A percentile compares a stretch with the other conserved stretches of the same genome.
Conservation (phyloP, 2,888 invertebrate genomes). For the Frankliniella intonsa region DNA sequence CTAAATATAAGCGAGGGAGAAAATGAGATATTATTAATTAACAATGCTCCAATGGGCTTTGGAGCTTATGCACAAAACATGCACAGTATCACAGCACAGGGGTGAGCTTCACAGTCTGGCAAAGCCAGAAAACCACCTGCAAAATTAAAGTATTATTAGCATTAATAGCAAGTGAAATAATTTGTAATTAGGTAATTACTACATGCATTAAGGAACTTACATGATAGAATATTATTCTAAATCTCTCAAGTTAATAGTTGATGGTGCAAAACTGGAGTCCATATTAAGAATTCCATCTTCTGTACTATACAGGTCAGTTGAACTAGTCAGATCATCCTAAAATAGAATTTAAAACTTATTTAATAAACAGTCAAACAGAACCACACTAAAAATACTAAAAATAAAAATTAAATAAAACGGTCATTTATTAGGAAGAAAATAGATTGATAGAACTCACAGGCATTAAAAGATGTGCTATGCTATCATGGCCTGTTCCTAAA, state of each 20-base stretch:
- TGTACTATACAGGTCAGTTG: neutral
- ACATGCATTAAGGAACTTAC: neutral
- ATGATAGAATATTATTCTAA: neutral
- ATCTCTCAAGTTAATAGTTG: neutral
- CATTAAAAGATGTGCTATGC: neutral
- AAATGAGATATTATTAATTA: neutral
- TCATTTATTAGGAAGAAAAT: neutral
- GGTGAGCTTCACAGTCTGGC: neutral
- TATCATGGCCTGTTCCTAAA: neutral
- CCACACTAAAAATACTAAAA: neutral
- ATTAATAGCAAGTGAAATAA: neutral
- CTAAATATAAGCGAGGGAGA: neutral
- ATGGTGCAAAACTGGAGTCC: neutral
- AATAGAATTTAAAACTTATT: neutral
- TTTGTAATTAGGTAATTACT: neutral
- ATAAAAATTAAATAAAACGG: neutral
- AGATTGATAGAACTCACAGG: neutral
- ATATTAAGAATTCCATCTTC: constrained; percentile 7
- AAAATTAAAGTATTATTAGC: neutral
- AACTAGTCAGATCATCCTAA: neutral
- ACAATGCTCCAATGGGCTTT: neutral
- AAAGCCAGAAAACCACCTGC: neutral
- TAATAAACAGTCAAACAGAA: neutral
- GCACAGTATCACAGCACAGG: neutral
- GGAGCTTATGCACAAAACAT: neutral